Conservation (phyloP, 2,888 invertebrate species). For the Lepidonotus clava region DNA sequence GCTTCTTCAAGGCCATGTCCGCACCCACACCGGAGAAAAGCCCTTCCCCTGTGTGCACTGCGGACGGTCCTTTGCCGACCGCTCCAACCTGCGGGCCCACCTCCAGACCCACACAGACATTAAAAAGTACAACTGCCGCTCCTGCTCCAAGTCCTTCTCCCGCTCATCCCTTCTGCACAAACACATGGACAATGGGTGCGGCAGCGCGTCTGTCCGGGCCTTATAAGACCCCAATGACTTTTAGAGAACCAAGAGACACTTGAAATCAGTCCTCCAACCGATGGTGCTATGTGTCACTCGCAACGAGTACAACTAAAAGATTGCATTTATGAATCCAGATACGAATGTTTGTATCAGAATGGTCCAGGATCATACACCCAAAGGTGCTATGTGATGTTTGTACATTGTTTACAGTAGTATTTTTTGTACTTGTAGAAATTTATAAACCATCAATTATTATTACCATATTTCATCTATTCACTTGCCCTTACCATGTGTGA, state of each 20-base stretch:
- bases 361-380: neutral
- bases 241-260: no score
- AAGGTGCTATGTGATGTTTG: constrained; percentile 37
- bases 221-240: no score
- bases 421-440: neutral
- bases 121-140: constrained; percentile 96
- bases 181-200: constrained; percentile 93
- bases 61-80: constrained; percentile 96
- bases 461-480: neutral
- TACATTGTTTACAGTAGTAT: neutral
- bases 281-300: neutral
- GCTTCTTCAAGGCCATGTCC: constrained; percentile 97
- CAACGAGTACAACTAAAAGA: neutral
- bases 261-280: no score
- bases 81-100: constrained; percentile 96
- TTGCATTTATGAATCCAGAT: neutral
- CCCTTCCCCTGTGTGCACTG: constrained; percentile 98
- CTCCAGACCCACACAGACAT: constrained; percentile 99
- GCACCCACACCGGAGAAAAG: constrained; percentile 98
- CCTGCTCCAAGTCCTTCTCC: constrained; percentile 97
- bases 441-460: neutral
- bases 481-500: neutral
- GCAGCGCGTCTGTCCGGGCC: neutral
- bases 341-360: no score
- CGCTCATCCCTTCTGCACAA: constrained; percentile 97